phyloP scores from a whole-genome alignment of 2,888 invertebrate species.

The Platyscelio sp. region DNA sequence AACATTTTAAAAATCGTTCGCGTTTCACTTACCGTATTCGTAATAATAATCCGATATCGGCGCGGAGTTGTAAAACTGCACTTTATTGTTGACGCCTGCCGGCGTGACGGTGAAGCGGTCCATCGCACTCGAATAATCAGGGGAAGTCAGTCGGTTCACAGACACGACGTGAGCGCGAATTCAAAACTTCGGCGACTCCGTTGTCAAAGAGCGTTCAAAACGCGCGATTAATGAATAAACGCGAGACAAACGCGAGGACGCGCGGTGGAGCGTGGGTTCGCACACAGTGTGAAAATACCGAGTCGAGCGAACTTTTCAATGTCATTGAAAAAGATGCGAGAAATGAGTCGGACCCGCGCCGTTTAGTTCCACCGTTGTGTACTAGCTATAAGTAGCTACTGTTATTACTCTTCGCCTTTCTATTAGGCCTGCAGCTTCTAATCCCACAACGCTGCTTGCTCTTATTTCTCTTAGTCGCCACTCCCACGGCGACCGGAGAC shows the following conservation, averaged over 20 bases:
- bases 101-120: conserved; percentile 56
- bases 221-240: conserved; percentile 8
- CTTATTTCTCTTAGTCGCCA: conserved; percentile 60
- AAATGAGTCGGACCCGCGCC: conserved; percentile 27
- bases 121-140: conserved; percentile 31
- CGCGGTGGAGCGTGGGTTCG: no score
- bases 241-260: no score
- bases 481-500: no score
- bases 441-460: conserved; percentile 55
- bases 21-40: conserved; percentile 40
- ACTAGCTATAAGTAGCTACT: conserved; percentile 58
- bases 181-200: neutral
- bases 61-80: conserved; percentile 7
- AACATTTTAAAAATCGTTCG: neutral
- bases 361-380: no score
- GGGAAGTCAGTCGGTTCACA: conserved; percentile 1
- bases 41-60: conserved; percentile 37
- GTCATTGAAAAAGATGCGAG: conserved; percentile 38
- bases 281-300: no score
- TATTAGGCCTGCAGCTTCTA: conserved; percentile 53
- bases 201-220: no score
- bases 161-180: neutral
- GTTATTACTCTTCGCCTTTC: conserved; percentile 59
- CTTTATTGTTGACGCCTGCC: conserved; percentile 19
- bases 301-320: conserved; percentile 29